Evolutionary conservation across 1,140 invertebrate genomes (phyloP), one percentile per base, ranked within the genome.

Genomic region (Semibalanus balanoides): DNA sequence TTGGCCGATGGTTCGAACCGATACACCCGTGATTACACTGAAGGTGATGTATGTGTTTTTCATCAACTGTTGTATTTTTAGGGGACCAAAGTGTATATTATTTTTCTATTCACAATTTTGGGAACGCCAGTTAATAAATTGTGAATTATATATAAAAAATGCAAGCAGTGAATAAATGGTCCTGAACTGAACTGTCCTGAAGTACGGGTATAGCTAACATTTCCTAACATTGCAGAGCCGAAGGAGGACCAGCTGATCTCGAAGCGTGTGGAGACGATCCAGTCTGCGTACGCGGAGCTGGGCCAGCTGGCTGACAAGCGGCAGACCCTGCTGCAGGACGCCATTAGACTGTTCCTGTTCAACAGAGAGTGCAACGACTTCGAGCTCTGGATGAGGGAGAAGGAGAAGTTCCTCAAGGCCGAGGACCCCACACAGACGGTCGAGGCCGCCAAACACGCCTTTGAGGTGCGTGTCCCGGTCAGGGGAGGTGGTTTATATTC

Each of bases 361-460:
- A 96, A 96, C 83, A 88, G 92, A n/a, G 96, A 99, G 82, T 99
- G 96, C 85, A 95, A 98, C 82, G 95, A 97, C 83, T 97, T 99
- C 83, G 96, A 98, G 84, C 91, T 91, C 79, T 99, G 97, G 97
- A 96, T 98, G 81, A 92, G 91, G 80, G 96, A 98, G 76, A 98
- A 96, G 82, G 94, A 97, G 83, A 91, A 92, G 81, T 88, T 96
- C 84, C 85, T 98, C 30, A 86, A 90, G 71, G 22, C 51, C 1
- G 51, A 64, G 14, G 51, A 64, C 14, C 51, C 51, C 51, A 25
- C 51, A 19, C 51, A 64, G 51, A 64, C 51, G 22, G 51, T 64
- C 14, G 51, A 64, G 51, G 51, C 51, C 14, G 51, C 51, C 14
- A 64, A 64, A 19, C 51, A 64, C 51, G 51, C 51, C 51, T 64